Conservation (phyloP, 92 coral and sea anemone genomes). For the Pocillopora grandis region DNA sequence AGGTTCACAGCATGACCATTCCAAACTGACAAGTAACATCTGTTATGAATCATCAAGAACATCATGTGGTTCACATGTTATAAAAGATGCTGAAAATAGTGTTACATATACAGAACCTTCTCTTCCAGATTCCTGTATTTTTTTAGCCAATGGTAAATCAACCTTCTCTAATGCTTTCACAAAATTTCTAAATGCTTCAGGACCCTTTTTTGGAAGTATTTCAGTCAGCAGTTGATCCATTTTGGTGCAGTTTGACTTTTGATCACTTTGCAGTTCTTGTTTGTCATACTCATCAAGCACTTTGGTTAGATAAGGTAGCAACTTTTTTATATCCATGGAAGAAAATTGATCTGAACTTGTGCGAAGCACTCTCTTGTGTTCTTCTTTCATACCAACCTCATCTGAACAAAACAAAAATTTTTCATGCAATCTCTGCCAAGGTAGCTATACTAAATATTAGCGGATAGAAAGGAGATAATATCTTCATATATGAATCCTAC, state of each 20-base stretch:
- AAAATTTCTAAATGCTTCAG: constrained; percentile 30
- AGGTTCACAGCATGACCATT: no score
- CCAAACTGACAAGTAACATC: no score
- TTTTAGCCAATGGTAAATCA: background rate
- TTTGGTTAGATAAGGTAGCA: background rate
- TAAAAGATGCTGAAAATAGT: background rate
- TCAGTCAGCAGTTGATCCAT: constrained; percentile 19
- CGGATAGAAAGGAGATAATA: no score
- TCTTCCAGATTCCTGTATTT: background rate
- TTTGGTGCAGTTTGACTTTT: background rate
- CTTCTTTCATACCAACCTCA: constrained; percentile 20
- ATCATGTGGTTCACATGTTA: no score
- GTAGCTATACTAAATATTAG: no score
- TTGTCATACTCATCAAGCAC: constrained; percentile 27
- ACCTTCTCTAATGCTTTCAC: background rate
- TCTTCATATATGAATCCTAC: no score
- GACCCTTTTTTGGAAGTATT: constrained; percentile 42
- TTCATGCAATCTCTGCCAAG: no score
- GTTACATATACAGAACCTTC: background rate
- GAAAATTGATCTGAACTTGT: background rate
- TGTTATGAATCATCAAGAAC: no score
- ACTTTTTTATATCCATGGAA: background rate
- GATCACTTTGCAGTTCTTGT: background rate
- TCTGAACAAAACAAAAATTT: background rate
- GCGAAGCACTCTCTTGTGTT: constrained; percentile 25